These are phyloP conservation scores for Passer domesticus DNA, from an alignment of 2,113 vertebrate genomes.

Conservation along the genomic window DNA sequence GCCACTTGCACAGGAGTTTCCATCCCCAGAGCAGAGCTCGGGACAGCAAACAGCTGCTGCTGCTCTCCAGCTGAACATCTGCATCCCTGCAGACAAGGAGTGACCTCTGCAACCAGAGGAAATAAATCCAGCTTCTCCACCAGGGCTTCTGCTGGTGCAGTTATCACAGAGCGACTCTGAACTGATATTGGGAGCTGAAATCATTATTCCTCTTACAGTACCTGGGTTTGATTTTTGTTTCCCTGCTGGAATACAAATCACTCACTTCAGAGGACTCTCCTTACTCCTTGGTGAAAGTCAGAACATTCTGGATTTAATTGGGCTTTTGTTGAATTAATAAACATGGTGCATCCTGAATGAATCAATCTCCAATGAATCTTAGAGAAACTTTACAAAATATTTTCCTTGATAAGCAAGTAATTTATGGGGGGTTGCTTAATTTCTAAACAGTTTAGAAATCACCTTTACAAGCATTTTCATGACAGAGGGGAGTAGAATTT, in stretches of 20 bases:
- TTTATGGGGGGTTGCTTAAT: neutral
- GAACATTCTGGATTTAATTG: neutral
- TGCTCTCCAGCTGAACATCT: neutral
- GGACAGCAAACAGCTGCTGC: neutral
- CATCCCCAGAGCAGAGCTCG: neutral
- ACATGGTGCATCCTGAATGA: rapidly evolving
- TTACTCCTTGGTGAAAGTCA: neutral
- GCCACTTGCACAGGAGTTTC: neutral
- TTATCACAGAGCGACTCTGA: neutral
- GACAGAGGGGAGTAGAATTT: neutral
- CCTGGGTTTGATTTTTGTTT: neutral
- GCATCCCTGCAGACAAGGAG: neutral
- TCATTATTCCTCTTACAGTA: neutral
- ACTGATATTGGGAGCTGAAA: neutral
- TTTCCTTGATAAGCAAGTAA: neutral
- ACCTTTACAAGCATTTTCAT: neutral
- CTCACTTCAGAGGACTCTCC: neutral
- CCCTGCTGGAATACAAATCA: neutral
- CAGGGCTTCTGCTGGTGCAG: neutral
- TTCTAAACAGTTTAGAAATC: neutral
- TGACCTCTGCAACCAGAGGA: neutral
- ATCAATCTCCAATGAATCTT: neutral
- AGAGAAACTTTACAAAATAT: neutral
- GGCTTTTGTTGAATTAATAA: neutral
- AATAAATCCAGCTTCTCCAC: neutral